Percentiles rank a stretch among this genome's conserved stretches.
phyloP scores from a whole-genome alignment of 2,888 invertebrate genomes.

The Eupithecia vulgata region DNA sequence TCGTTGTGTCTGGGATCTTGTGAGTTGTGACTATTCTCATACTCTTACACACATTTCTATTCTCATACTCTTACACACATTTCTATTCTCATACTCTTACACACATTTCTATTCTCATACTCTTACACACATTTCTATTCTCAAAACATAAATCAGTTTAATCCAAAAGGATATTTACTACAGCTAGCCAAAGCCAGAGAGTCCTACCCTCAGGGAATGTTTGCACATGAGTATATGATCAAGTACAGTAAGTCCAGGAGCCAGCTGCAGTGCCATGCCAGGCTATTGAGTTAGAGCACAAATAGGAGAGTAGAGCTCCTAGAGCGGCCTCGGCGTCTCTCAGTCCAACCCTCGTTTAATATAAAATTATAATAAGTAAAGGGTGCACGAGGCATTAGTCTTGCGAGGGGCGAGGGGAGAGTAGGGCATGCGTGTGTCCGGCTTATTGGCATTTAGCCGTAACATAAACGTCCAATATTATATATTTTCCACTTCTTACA shows the following conservation, averaged over 20 bases:
- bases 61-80: no score
- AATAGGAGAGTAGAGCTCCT: conserved; percentile 10
- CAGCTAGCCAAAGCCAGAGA: neutral
- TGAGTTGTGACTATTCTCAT: neutral
- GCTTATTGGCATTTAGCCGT: neutral
- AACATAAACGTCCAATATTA: no score
- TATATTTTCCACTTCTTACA: no score
- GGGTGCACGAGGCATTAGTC: conserved; percentile 41
- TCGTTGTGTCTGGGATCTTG: neutral
- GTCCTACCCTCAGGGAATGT: neutral
- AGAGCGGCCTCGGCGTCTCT: conserved; percentile 14
- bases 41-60: no score
- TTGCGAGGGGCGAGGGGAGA: conserved; percentile 28
- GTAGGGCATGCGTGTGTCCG: conserved; percentile 16
- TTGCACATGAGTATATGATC: neutral
- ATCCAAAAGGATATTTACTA: neutral
- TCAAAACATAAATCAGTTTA: neutral
- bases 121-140: no score
- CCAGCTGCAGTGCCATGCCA: neutral
- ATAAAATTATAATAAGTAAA: conserved; percentile 47
- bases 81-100: neutral
- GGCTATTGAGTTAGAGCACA: conserved; percentile 13
- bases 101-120: neutral
- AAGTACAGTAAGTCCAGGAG: neutral
- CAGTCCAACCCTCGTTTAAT: conserved; percentile 41